phyloP scores from a whole-genome alignment of 1,140 invertebrate species.

The Drosophila biarmipes region DNA sequence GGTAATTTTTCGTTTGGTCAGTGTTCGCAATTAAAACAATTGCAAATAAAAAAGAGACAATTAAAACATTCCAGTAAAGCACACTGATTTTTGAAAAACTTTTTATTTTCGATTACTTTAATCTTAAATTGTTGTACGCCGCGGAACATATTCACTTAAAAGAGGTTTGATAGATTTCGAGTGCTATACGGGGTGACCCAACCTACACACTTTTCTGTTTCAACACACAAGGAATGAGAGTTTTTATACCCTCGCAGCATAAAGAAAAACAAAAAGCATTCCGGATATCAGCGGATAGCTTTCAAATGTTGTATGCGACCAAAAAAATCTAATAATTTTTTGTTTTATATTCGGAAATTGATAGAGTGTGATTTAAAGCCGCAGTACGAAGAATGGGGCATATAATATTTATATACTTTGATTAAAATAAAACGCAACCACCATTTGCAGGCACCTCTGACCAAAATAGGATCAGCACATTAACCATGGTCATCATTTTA shows the following conservation, averaged over 20 bases:
- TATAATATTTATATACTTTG: constrained; percentile 48
- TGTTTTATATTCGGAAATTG: constrained; percentile 6
- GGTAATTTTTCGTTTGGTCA: constrained; percentile 39
- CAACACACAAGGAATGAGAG: not conserved
- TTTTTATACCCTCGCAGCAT: constrained; percentile 2
- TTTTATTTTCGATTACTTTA: not conserved
- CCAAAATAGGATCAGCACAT: constrained; percentile 93
- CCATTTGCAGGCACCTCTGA: constrained; percentile 88
- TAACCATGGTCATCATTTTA: constrained; percentile 95
- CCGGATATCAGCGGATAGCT: not conserved
- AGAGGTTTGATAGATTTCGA: not conserved
- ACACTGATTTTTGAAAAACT: not conserved
- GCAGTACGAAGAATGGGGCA: constrained; percentile 18
- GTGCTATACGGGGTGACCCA: not conserved
- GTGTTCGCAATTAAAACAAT: not conserved
- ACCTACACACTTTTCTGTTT: not conserved
- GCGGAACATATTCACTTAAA: not conserved
- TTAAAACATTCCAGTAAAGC: not conserved
- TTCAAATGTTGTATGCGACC: constrained; percentile 1
- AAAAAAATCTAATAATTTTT: not conserved
- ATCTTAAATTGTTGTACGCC: not conserved
- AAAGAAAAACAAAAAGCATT: not conserved
- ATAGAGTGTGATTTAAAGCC: constrained; percentile 18
- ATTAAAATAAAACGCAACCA: constrained; percentile 70
- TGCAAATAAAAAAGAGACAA: not conserved